Percentiles rank a stretch among this genome's conserved stretches.
Conservation (phyloP, 2,113 vertebrate genomes). For the Vimba vimba region DNA sequence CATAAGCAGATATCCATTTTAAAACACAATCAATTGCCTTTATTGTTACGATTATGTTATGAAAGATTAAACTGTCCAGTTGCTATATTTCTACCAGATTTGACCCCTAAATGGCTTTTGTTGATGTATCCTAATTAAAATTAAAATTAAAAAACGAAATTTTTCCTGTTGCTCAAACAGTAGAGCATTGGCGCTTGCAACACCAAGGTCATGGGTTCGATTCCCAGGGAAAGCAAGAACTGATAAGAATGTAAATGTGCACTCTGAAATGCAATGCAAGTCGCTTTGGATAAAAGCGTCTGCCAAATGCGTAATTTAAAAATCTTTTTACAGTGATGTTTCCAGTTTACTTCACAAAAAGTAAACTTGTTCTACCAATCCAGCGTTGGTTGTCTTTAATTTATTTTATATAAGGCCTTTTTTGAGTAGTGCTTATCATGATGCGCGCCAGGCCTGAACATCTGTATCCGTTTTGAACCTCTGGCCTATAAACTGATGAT, state of each 20-base stretch:
- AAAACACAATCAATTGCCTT: neutral
- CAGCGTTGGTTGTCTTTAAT: neutral
- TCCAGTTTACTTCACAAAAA: neutral
- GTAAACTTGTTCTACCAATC: neutral
- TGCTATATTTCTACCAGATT: neutral
- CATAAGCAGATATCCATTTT: neutral
- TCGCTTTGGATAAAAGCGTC: too few species aligned
- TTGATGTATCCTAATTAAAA: neutral
- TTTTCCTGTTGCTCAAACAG: too few species aligned
- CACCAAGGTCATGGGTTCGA: too few species aligned
- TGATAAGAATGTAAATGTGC: too few species aligned
- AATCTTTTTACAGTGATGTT: neutral
- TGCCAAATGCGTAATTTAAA: too few species aligned
- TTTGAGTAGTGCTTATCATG: neutral
- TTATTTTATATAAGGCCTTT: neutral
- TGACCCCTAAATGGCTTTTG: neutral
- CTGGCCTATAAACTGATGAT: constrained; percentile 36
- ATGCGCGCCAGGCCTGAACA: neutral
- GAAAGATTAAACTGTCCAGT: neutral
- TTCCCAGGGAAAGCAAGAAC: too few species aligned
- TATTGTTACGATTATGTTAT: neutral
- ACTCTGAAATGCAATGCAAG: too few species aligned
- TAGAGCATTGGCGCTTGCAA: too few species aligned
- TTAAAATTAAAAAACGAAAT: too few species aligned
- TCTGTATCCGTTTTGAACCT: constrained; percentile 2